A percentile compares a stretch with the other conserved stretches of the same genome.
Conservation (phyloP, 1,140 invertebrate genomes). For the Aphelenchoides besseyi region DNA sequence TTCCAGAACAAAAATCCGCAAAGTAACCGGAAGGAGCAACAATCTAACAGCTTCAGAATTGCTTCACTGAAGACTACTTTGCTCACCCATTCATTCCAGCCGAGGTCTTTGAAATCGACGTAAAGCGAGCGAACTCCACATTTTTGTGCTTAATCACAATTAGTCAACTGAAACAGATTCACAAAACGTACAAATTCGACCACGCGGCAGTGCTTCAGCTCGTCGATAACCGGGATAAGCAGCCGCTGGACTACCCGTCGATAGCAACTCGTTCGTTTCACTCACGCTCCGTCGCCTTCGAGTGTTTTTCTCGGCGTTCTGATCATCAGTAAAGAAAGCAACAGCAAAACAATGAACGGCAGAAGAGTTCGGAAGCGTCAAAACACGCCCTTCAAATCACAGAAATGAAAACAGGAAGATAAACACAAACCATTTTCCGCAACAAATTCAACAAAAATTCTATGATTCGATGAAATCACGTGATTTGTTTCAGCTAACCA, state of each 20-base stretch:
- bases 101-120: slow-evolving; percentile 91
- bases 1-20: slow-evolving; percentile 87
- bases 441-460: slow-evolving; percentile 1
- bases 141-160: background rate
- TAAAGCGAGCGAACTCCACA: slow-evolving; percentile 69
- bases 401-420: background rate
- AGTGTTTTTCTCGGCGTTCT: background rate
- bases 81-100: slow-evolving; percentile 76
- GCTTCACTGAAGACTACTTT: slow-evolving; percentile 9
- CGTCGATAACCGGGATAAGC: background rate
- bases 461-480: background rate
- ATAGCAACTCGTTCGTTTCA: too few species aligned
- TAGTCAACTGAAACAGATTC: background rate
- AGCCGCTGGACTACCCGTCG: background rate
- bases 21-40: slow-evolving; percentile 90
- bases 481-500: background rate
- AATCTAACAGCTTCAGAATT: slow-evolving; percentile 75
- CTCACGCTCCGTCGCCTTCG: slow-evolving; percentile 8
- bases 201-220: background rate
- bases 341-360: slow-evolving; percentile 21
- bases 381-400: background rate
- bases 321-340: slow-evolving; percentile 24
- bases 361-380: background rate
- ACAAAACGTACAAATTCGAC: background rate
- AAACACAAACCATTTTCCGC: background rate